Conservation (phyloP, 2,888 invertebrate genomes). For the Venustoraphidia nigricollis region DNA sequence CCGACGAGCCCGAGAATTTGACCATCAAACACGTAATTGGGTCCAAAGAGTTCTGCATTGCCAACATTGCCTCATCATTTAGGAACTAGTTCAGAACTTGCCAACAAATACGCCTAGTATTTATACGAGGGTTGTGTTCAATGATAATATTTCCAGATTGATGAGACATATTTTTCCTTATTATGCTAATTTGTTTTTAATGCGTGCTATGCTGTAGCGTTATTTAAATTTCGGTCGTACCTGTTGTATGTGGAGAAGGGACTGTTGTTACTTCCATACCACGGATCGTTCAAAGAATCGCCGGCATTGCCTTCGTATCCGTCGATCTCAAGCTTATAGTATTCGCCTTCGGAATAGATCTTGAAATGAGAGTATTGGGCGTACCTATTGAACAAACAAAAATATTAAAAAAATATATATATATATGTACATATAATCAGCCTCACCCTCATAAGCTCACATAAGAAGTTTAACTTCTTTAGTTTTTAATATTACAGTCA, state of each 20-base stretch:
- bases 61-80: no score
- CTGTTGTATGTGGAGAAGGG: slow-evolving; percentile 87
- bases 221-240: slow-evolving; percentile 26
- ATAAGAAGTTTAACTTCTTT: no score
- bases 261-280: slow-evolving; percentile 88
- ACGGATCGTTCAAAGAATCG: slow-evolving; percentile 82
- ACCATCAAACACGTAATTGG: no score
- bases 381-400: slow-evolving; percentile 38
- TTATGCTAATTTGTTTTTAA: no score
- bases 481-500: no score
- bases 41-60: no score
- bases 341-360: slow-evolving; percentile 81
- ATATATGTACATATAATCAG: no score
- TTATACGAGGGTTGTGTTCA: neutral
- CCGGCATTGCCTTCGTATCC: slow-evolving; percentile 85
- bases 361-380: slow-evolving; percentile 86
- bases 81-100: no score
- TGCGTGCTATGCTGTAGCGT: neutral
- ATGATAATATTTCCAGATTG: neutral
- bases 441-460: no score
- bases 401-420: neutral
- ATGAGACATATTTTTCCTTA: neutral
- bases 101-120: neutral
- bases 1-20: no score
- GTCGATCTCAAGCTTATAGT: slow-evolving; percentile 82